Conservation (phyloP, 1,140 invertebrate genomes). For the Cyclargus thomasi region DNA sequence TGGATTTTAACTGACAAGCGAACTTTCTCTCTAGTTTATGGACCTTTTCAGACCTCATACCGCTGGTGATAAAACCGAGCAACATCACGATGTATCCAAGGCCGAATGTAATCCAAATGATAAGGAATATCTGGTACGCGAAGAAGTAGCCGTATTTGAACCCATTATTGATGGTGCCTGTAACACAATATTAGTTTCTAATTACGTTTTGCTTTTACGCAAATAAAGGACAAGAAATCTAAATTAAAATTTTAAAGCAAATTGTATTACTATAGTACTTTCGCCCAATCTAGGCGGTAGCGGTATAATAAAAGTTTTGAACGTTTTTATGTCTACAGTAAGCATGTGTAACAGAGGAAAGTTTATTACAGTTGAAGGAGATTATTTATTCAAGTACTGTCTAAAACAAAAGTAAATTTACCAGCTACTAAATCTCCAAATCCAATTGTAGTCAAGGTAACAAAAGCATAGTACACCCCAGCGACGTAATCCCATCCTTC, state of each 20-base stretch:
- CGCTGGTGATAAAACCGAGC: slow-evolving; percentile 87
- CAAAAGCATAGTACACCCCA: slow-evolving; percentile 93
- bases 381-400: too few relatives aligned
- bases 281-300: too few relatives aligned
- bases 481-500: slow-evolving; percentile 94
- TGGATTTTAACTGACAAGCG: slow-evolving; percentile 83
- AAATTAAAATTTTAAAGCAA: too few relatives aligned
- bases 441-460: slow-evolving; percentile 94
- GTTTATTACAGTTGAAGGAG: too few relatives aligned
- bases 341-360: too few relatives aligned
- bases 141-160: slow-evolving; percentile 77
- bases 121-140: slow-evolving; percentile 83
- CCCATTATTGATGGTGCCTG: slow-evolving; percentile 75
- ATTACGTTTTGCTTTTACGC: neutral
- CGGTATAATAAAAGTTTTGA: too few relatives aligned
- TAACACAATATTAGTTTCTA: slow-evolving; percentile 27
- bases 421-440: slow-evolving; percentile 94
- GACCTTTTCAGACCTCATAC: slow-evolving; percentile 83
- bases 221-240: too few relatives aligned
- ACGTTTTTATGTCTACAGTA: too few relatives aligned
- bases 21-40: slow-evolving; percentile 84
- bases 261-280: too few relatives aligned
- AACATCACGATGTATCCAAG: slow-evolving; percentile 94
- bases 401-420: slow-evolving; percentile 23
- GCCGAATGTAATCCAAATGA: slow-evolving; percentile 92